Percentiles rank a stretch among this genome's conserved stretches.
These are phyloP conservation scores for Nipponia nippon DNA, from an alignment of 2,113 vertebrate genomes.

Conservation along the genomic window DNA sequence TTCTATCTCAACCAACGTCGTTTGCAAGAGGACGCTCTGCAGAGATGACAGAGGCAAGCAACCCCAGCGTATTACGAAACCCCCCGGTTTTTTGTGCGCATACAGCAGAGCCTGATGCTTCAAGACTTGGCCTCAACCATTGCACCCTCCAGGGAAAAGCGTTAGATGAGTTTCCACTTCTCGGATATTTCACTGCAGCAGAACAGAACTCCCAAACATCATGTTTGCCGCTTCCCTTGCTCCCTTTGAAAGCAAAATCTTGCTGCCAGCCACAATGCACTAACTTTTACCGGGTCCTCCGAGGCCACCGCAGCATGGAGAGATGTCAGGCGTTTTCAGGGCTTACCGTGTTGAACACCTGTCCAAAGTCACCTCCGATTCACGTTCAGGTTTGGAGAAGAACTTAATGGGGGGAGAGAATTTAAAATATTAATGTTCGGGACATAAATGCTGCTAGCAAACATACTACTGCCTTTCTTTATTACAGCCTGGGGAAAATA, in stretches of 20 bases:
- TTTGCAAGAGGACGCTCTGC: neutral
- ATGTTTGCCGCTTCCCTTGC: neutral
- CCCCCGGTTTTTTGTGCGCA: too few relatives aligned
- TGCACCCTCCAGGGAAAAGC: neutral
- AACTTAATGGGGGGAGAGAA: neutral
- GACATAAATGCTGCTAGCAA: neutral
- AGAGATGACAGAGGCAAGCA: neutral
- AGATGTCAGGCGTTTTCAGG: rapidly evolving
- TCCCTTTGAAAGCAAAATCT: neutral
- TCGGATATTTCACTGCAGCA: neutral
- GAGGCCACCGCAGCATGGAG: neutral
- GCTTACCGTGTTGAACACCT: neutral
- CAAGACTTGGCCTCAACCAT: neutral
- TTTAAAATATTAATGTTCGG: neutral
- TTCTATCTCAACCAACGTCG: rapidly evolving
- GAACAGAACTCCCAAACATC: neutral
- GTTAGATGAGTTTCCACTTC: neutral
- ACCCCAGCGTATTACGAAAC: neutral
- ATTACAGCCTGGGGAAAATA: neutral
- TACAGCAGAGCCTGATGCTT: neutral
- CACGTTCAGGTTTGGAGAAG: neutral
- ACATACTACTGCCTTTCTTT: neutral
- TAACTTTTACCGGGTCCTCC: neutral
- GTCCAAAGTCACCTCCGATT: neutral
- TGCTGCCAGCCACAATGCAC: neutral